Percentiles rank a stretch among this genome's conserved stretches.
These are phyloP conservation scores for Lasioglossum calceatum DNA, from an alignment of 2,888 invertebrate species.

Conservation along the genomic window DNA sequence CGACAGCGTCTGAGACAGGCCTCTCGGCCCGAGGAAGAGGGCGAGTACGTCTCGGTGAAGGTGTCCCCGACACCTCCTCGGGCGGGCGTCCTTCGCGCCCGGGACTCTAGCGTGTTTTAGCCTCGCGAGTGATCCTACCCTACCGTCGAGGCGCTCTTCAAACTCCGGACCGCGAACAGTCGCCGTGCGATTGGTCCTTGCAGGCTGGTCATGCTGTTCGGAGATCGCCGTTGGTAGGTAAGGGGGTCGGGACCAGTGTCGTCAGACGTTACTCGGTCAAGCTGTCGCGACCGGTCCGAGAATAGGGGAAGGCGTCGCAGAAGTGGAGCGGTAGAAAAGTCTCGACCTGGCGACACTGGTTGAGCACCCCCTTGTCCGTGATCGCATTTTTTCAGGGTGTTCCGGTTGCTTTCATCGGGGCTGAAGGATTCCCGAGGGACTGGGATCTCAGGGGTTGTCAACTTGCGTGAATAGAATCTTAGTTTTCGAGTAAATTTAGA, in stretches of 20 bases:
- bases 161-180: background rate
- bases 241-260: background rate
- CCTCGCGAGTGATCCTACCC: slow-evolving; percentile 24
- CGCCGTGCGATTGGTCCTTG: background rate
- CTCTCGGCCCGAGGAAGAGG: slow-evolving; percentile 19
- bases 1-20: slow-evolving; percentile 77
- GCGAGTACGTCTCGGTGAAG: slow-evolving; percentile 43
- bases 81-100: slow-evolving; percentile 25
- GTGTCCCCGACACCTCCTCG: slow-evolving; percentile 28
- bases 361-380: background rate
- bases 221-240: background rate
- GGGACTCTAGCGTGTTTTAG: slow-evolving; percentile 27
- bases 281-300: too few relatives aligned
- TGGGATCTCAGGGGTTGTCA: background rate
- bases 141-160: slow-evolving; percentile 41
- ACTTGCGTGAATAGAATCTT: background rate
- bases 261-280: too few relatives aligned
- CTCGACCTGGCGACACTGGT: too few relatives aligned
- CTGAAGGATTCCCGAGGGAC: background rate
- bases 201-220: background rate
- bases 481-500: background rate
- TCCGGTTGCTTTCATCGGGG: background rate
- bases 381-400: background rate
- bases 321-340: too few relatives aligned
- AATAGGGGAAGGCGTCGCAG: too few relatives aligned